Base-by-base conservation (phyloP, 2,888 invertebrate genomes). In the Melieria crassipennis region DNA sequence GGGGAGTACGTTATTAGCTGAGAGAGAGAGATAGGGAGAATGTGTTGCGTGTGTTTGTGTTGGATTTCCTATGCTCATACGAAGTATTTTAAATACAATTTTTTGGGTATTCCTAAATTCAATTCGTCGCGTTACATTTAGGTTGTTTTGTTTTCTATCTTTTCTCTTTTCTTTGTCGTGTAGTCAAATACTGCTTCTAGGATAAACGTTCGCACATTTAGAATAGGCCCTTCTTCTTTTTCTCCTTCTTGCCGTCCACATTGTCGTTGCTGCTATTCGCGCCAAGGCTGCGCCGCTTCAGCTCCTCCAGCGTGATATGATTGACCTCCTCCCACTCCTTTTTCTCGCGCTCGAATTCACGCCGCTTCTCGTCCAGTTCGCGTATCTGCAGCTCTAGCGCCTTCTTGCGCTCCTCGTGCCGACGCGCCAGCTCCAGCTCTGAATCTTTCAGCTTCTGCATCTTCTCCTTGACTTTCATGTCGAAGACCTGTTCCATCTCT, bases 401-500 rank as follows among this genome's bases (percentile, higher is more conserved):
- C 90, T 90, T 92, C 89, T 93, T 88, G 89, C 92, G 84, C 79
- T 87, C 90, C 86, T 98, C 98, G 86, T 98, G 96, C 79, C 97
- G 91, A 85, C 95, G 91, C 84, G 95, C 94, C 82, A 98, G 88
- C 90, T 98, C 98, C 76, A 92, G 89, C 87, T 98, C 98, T 0
- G 97, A 96, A 87, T 98, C 98, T 88, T 96, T 96, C 80, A 98
- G 90, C 87, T 98, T 98, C 82, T 96, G 95, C 84, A 94, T 95
- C 89, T 98, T 98, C 87, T 98, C 98, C 82, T 93, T 92, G 65
- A 96, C 98, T 89, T 99, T 99, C 93, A 96, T 95, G 87, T 98
- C 97, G 87, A 99, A 99, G 77, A 99, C 98, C 89, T 97, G 97
- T 86, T 99, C 98, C 97, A 99, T 97, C 87, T 98, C 98, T 57